Percentiles rank a stretch among this genome's conserved stretches.
These are phyloP conservation scores for Oncorhynchus kisutch DNA, from an alignment of 2,113 vertebrate genomes.

Conservation along the genomic window DNA sequence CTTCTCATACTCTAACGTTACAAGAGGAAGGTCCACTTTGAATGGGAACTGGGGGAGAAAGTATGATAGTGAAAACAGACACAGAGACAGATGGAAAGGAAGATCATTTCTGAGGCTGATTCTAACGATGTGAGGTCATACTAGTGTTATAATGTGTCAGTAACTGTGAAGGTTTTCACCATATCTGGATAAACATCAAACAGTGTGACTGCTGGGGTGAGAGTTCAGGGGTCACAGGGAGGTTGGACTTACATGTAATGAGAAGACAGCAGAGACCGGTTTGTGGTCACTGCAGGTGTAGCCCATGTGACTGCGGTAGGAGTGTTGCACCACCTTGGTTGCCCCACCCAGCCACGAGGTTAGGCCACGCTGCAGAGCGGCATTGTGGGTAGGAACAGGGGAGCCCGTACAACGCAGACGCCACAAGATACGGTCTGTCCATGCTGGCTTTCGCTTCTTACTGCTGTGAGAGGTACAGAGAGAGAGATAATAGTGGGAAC, in stretches of 20 bases:
- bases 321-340: constrained; percentile 83
- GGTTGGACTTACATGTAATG: constrained; percentile 81
- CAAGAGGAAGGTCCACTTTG: constrained; percentile 79
- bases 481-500: background rate
- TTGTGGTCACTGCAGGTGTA: constrained; percentile 95
- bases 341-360: constrained; percentile 70
- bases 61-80: constrained; percentile 1
- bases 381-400: constrained; percentile 72
- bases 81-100: background rate
- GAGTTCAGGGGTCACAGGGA: background rate
- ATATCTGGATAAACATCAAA: background rate
- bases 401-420: constrained; percentile 81
- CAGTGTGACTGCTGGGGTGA: background rate
- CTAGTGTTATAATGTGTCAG: background rate
- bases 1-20: constrained; percentile 84
- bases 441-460: constrained; percentile 96
- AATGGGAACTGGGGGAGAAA: constrained; percentile 81
- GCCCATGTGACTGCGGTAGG: constrained; percentile 94
- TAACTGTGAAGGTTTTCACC: background rate
- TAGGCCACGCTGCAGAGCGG: constrained; percentile 72
- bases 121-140: background rate
- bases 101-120: background rate
- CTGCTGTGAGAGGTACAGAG: constrained; percentile 66
- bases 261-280: constrained; percentile 88
- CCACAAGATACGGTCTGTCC: constrained; percentile 98